Evolutionary conservation across 2,888 invertebrate species (phyloP).

Genomic region (Tipula helvola): DNA sequence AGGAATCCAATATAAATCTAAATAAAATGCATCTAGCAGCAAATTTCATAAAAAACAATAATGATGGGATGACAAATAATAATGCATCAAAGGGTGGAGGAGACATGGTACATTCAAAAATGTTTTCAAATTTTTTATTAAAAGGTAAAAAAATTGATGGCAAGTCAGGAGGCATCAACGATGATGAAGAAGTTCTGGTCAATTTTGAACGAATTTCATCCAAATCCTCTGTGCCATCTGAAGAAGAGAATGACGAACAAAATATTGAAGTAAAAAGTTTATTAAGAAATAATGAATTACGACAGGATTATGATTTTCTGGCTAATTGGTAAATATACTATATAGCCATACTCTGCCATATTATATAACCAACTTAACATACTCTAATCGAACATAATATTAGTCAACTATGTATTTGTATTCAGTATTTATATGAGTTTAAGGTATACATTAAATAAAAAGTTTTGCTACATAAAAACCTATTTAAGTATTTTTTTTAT

Average conservation of each 20-base stretch:
- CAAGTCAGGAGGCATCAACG: neutral
- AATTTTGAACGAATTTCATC: neutral
- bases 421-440: neutral
- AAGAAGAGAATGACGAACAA: neutral
- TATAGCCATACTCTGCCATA: neutral
- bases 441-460: neutral
- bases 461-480: neutral
- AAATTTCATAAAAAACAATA: neutral
- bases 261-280: neutral
- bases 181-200: neutral
- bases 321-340: slow-evolving; percentile 14
- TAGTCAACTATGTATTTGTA: neutral
- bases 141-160: neutral
- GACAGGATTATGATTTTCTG: slow-evolving; percentile 14
- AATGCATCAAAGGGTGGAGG: neutral
- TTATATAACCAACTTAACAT: neutral
- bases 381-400: neutral
- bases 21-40: neutral
- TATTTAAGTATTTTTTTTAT: too few relatives aligned
- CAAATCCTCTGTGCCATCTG: neutral
- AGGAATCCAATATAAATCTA: neutral
- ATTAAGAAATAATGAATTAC: slow-evolving; percentile 9
- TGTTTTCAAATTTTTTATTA: neutral
- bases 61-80: neutral
- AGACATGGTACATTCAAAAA: neutral